Evolutionary conservation across 2,113 vertebrate genomes (phyloP).

Genomic region (Cheirogaleus medius): DNA sequence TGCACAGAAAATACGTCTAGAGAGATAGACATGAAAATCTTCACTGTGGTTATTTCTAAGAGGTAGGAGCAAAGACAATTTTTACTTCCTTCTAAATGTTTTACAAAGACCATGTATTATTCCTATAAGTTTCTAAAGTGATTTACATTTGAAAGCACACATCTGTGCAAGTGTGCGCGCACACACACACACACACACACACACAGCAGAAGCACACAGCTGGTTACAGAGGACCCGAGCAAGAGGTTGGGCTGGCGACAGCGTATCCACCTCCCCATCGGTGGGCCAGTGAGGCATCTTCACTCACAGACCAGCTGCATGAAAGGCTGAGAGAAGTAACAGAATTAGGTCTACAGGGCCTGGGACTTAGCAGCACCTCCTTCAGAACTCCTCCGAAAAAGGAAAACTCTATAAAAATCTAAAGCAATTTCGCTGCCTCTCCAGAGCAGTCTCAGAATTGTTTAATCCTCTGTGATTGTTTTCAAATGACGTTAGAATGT

Average conservation of each 20-base stretch:
- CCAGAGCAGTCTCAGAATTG: not conserved
- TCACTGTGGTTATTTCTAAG: not conserved
- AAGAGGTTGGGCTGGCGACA: fast-evolving
- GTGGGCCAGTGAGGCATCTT: not conserved
- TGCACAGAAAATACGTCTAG: not conserved
- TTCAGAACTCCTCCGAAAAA: not conserved
- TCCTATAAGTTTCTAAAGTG: not conserved
- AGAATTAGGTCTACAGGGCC: not conserved
- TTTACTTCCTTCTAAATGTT: slow-evolving; percentile 31
- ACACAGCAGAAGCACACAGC: not conserved
- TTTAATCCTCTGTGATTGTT: slow-evolving; percentile 4
- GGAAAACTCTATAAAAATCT: slow-evolving; percentile 43
- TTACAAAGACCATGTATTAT: not conserved
- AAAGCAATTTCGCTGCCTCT: not conserved
- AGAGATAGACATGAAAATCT: not conserved
- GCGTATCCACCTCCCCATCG: not conserved
- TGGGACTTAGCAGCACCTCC: not conserved
- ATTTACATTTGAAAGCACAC: not conserved
- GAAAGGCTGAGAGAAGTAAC: not conserved
- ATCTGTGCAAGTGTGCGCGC: not conserved
- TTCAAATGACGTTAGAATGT: slow-evolving; percentile 16
- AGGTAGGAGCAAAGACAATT: not conserved
- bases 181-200: not conserved
- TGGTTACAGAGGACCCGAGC: not conserved
- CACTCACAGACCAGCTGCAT: not conserved